Conservation (phyloP, 2,888 invertebrate species). For the Yponomeuta malinellus region DNA sequence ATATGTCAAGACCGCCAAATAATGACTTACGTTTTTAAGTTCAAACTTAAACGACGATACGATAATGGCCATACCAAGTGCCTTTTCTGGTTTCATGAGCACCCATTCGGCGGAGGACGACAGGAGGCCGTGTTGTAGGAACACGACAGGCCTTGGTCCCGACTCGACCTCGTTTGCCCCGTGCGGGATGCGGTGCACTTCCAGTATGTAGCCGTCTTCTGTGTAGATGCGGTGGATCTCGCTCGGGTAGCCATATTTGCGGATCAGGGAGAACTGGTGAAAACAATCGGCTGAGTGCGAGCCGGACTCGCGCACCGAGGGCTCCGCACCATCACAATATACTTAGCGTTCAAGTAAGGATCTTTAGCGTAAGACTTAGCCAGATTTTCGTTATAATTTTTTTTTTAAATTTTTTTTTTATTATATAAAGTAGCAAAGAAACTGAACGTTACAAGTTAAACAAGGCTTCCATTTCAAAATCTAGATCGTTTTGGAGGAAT, state of each 20-base stretch:
- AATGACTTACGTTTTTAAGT: no score
- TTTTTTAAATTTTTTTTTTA: no score
- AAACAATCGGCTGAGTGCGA: constrained; percentile 8
- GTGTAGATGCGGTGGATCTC: constrained; percentile 84
- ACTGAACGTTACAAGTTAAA: no score
- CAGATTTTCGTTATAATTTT: no score
- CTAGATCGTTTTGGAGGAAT: not conserved
- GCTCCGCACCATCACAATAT: no score
- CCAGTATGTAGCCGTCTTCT: constrained; percentile 87
- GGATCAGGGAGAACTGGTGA: constrained; percentile 51
- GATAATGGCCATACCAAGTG: constrained; percentile 45
- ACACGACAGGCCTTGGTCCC: constrained; percentile 67
- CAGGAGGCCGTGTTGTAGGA: constrained; percentile 88
- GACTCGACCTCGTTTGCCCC: constrained; percentile 37
- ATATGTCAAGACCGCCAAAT: no score
- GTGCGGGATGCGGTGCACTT: constrained; percentile 86
- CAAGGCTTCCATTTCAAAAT: not conserved
- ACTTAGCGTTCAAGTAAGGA: no score
- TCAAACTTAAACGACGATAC: no score
- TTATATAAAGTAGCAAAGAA: no score
- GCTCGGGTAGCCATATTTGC: constrained; percentile 80
- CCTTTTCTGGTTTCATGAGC: constrained; percentile 79
- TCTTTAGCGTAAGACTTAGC: no score
- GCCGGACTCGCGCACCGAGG: no score
- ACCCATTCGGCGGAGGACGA: constrained; percentile 88